These are phyloP conservation scores for Zaprionus lachaisei DNA, from an alignment of 1,140 invertebrate species.

Conservation along the genomic window DNA sequence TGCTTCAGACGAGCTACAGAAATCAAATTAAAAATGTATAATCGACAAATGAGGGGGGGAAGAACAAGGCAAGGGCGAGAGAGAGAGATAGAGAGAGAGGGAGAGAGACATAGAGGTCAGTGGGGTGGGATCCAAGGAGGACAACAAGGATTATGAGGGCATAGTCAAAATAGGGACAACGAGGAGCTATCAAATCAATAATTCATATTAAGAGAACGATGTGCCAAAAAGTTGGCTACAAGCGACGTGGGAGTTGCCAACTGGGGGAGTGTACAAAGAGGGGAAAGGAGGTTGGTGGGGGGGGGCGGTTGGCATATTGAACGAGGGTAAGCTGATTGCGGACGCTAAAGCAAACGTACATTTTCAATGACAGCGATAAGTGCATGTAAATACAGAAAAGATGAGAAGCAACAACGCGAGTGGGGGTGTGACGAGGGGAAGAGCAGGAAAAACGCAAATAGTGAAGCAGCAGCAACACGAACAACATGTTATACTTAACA, in stretches of 20 bases:
- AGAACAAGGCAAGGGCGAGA: background rate
- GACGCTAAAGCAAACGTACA: conserved; percentile 68
- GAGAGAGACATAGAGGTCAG: background rate
- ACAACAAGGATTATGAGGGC: conserved; percentile 9
- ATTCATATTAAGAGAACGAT: conserved; percentile 77
- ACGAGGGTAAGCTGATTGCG: conserved; percentile 3
- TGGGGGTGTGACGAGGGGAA: background rate
- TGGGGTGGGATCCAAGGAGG: background rate
- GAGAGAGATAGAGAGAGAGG: background rate
- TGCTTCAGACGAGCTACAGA: conserved; percentile 47
- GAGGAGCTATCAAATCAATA: conserved; percentile 77
- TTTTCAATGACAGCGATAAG: conserved; percentile 80
- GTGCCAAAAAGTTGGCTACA: conserved; percentile 37
- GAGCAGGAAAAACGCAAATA: background rate
- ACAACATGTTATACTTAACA: conserved; percentile 31
- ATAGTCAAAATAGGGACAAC: conserved; percentile 12
- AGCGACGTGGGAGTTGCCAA: conserved; percentile 12
- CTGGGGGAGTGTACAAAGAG: background rate
- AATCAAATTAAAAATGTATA: conserved; percentile 83
- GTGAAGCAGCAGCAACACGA: conserved; percentile 10
- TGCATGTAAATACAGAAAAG: conserved; percentile 76
- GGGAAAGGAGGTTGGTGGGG: background rate
- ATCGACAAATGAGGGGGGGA: conserved; percentile 55
- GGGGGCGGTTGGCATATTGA: background rate
- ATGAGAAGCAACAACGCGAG: conserved; percentile 38